Percentiles rank a stretch among this genome's conserved stretches.
phyloP scores from a whole-genome alignment of 2,113 vertebrate genomes.

The Pampusana beccarii region DNA sequence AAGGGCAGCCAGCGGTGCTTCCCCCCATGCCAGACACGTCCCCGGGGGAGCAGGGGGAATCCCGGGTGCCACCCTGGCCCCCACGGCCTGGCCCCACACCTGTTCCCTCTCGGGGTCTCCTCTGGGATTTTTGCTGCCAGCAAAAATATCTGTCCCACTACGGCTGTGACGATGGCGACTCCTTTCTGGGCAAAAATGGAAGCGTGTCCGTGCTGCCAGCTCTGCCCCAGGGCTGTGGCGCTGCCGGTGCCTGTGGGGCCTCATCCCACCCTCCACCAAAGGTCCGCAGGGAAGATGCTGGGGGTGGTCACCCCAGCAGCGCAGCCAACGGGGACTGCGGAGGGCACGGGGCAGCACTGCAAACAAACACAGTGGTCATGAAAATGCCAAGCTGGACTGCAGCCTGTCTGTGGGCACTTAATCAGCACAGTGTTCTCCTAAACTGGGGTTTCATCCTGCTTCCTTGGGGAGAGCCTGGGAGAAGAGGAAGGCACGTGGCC shows the following conservation, averaged over 20 bases:
- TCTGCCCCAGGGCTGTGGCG: rapidly evolving
- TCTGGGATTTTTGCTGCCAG: neutral
- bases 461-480: rapidly evolving
- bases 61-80: rapidly evolving
- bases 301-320: neutral
- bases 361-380: neutral
- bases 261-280: neutral
- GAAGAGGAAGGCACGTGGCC: neutral
- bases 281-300: rapidly evolving
- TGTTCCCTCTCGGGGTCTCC: neutral
- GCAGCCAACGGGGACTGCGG: neutral
- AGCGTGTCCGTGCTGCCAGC: rapidly evolving
- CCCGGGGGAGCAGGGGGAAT: rapidly evolving
- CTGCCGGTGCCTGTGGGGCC: too few relatives aligned
- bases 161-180: rapidly evolving
- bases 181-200: neutral
- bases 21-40: rapidly evolving
- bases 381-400: neutral
- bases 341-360: rapidly evolving
- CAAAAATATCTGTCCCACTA: neutral
- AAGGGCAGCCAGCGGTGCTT: neutral
- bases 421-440: neutral
- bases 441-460: neutral
- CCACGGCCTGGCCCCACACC: rapidly evolving
- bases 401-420: neutral